phyloP scores from a whole-genome alignment of 2,888 invertebrate genomes.

The Mesoligia furuncula region DNA sequence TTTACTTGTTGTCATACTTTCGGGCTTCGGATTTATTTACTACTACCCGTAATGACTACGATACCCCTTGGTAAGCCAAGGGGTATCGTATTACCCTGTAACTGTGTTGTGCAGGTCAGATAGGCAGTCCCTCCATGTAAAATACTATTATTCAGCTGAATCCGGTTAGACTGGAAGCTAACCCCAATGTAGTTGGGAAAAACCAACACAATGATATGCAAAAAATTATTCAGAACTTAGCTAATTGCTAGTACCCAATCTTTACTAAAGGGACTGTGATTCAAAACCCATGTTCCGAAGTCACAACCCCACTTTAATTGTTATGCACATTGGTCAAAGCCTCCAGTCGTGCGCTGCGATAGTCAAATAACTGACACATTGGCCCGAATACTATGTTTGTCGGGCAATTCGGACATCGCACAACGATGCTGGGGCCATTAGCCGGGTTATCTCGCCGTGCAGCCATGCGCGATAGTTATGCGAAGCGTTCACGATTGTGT shows the following conservation, averaged over 20 bases:
- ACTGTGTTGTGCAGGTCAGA: background rate
- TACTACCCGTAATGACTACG: too few species aligned
- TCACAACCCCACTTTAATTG: background rate
- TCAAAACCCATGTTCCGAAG: background rate
- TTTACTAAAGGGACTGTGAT: background rate
- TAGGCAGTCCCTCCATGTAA: too few species aligned
- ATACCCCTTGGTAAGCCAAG: too few species aligned
- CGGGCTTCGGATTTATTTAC: too few species aligned
- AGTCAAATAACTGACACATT: slow-evolving; percentile 3
- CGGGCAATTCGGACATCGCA: slow-evolving; percentile 9
- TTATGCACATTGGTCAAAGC: background rate
- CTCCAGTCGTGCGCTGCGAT: background rate
- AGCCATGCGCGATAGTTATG: slow-evolving; percentile 15
- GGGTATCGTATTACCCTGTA: background rate
- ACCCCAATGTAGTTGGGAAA: too few species aligned
- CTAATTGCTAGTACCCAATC: background rate
- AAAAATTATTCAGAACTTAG: too few species aligned
- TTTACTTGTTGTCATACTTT: too few species aligned
- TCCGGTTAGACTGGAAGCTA: too few species aligned
- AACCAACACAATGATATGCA: too few species aligned
- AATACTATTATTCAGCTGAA: too few species aligned
- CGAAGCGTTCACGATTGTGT: background rate
- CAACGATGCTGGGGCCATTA: slow-evolving; percentile 20
- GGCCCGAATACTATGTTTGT: slow-evolving; percentile 12
- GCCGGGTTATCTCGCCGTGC: slow-evolving; percentile 43